Conservation (phyloP, 2,888 invertebrate genomes). For the Campaea margaritaria region DNA sequence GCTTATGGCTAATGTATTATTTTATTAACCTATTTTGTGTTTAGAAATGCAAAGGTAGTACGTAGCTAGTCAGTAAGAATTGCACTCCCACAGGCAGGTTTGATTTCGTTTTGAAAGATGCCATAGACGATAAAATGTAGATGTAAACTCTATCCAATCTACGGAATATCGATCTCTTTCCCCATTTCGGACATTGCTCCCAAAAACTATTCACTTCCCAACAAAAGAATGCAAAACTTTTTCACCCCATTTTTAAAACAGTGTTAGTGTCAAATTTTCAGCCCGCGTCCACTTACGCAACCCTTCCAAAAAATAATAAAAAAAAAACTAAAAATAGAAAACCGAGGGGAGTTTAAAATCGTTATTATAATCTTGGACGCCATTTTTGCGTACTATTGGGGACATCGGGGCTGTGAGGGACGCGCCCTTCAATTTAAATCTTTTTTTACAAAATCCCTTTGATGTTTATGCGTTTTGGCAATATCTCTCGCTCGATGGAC, state of each 20-base stretch:
- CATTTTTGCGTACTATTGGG: constrained; percentile 67
- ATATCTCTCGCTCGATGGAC: constrained; percentile 77
- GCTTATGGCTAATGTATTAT: neutral
- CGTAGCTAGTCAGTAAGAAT: neutral
- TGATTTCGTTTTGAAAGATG: too few species aligned
- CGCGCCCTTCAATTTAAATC: constrained; percentile 83
- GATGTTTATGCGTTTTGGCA: constrained; percentile 82
- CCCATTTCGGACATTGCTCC: constrained; percentile 34
- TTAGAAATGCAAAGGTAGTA: too few species aligned
- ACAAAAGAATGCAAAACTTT: constrained; percentile 59
- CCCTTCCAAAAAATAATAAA: constrained; percentile 65
- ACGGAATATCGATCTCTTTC: constrained; percentile 22
- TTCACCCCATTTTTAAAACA: constrained; percentile 72
- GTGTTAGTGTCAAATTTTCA: constrained; percentile 78
- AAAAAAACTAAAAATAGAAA: constrained; percentile 71
- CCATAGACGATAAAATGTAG: neutral
- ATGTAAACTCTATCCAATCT: neutral
- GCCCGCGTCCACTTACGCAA: constrained; percentile 79
- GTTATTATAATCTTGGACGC: constrained; percentile 85
- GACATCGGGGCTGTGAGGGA: constrained; percentile 56
- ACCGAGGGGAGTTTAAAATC: constrained; percentile 80
- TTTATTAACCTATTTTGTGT: too few species aligned
- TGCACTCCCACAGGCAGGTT: too few species aligned
- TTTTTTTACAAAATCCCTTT: constrained; percentile 82
- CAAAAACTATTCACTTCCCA: constrained; percentile 39